Conservation (phyloP, 1,140 invertebrate species). For the Hyles vespertilio region DNA sequence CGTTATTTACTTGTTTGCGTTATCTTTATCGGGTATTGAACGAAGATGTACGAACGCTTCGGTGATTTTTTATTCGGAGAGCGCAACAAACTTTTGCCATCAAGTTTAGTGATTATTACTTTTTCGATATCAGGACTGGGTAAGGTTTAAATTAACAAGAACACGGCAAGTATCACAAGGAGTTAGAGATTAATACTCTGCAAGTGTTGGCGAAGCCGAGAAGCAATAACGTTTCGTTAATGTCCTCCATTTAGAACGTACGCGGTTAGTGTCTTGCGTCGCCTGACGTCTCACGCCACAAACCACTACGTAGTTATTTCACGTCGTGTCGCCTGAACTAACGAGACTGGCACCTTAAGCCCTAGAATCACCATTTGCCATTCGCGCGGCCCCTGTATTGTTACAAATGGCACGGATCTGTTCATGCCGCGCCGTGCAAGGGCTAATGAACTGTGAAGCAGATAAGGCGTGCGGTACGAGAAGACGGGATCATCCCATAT, state of each 20-base stretch:
- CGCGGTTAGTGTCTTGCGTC: conserved; percentile 53
- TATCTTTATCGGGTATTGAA: conserved; percentile 54
- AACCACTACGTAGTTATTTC: conserved; percentile 47
- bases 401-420: conserved; percentile 71
- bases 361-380: conserved; percentile 57
- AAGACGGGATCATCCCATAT: conserved; percentile 61
- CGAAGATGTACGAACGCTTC: conserved; percentile 35
- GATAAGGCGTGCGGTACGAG: conserved; percentile 66
- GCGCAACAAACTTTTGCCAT: not conserved
- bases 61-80: not conserved
- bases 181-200: conserved; percentile 63
- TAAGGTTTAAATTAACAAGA: conserved; percentile 31
- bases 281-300: conserved; percentile 38
- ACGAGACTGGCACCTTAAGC: conserved; percentile 54
- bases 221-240: conserved; percentile 67
- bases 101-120: conserved; percentile 13
- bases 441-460: conserved; percentile 75
- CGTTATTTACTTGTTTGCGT: conserved; percentile 55
- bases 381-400: conserved; percentile 60
- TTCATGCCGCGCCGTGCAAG: conserved; percentile 49
- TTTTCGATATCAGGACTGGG: not conserved
- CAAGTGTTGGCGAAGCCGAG: conserved; percentile 58
- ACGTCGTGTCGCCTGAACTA: conserved; percentile 44
- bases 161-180: conserved; percentile 46
- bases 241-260: conserved; percentile 64